Evolutionary conservation across 2,888 invertebrate species (phyloP).

Genomic region (Platycnemis pennipes): DNA sequence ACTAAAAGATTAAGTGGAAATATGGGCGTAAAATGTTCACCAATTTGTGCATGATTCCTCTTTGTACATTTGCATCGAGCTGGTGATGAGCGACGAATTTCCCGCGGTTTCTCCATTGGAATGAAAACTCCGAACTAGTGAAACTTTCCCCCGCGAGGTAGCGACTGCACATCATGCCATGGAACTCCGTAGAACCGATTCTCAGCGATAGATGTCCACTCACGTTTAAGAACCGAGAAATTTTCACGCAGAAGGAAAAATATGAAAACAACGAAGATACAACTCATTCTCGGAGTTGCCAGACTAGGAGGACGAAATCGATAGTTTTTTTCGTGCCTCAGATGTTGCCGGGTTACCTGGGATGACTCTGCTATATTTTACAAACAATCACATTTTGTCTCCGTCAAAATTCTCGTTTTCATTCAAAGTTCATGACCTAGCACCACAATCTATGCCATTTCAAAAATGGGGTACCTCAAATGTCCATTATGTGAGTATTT

Average conservation of each 20-base stretch:
- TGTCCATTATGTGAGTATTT: background rate
- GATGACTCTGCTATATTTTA: background rate
- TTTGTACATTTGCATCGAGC: background rate
- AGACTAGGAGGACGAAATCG: background rate
- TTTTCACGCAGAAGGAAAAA: background rate
- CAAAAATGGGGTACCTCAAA: background rate
- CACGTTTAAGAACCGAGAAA: background rate
- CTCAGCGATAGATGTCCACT: conserved; percentile 15
- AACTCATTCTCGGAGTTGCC: background rate
- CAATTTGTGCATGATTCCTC: too few species aligned
- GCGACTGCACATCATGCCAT: background rate
- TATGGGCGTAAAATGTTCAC: too few species aligned
- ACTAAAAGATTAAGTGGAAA: too few species aligned
- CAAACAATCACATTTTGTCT: background rate
- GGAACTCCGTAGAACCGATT: background rate
- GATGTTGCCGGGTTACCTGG: background rate
- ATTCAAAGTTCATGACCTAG: background rate
- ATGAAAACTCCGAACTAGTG: background rate
- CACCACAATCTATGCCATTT: background rate
- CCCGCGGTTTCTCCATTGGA: background rate
- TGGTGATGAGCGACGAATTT: background rate
- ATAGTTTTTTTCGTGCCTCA: background rate
- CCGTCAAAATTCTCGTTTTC: background rate
- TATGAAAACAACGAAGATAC: background rate
- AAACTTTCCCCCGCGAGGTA: conserved; percentile 34